Evolutionary conservation across 2,797 vertebrate species (phyloP), one percentile per base, ranked within the genome.

Genomic region (Astyanax mexicanus): DNA sequence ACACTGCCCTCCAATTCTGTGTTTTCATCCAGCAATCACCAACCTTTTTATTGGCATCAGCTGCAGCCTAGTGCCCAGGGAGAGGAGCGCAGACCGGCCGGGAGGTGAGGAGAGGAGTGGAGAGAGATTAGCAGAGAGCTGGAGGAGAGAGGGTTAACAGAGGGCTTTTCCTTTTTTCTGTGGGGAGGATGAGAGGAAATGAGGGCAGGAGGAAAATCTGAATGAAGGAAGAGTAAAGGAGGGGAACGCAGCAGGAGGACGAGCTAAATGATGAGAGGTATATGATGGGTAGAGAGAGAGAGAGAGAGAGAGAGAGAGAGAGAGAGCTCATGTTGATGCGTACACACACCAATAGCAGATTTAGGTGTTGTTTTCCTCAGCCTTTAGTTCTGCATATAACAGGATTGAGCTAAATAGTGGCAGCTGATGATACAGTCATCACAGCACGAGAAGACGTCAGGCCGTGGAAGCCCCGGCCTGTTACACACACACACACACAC

Each of bases 21-120:
- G 81, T 86, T 90, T 92, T 88, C 87, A 92, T 92, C 92, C 89
- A 93, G 91, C 88, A 85, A 88, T 88, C 83, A 82, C 83, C 80
- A 89, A 71, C 74, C 88, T 88, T 93, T 84, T 89, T 90, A 85
- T 82, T 92, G 92, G 89, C 84, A 75, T 88, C 87, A 89, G 79
- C 85, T 87, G 76, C 84, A 85, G 83, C 84, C 81, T 72, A 87
- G 80, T 82, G 72, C 75, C 85, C 87, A 64, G 81, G 75, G 52
- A 88, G 64, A 77, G 74, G 84, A 85, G 76, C 55, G 85, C 69
- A 77, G 21, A 72, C 85, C 47, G 12, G 17, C 3, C 37, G 6
- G 38, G 12, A 38, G 35, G 9, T 55, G 6, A 57, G n/a, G 27
- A 3, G 40, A 45, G 12, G 10, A 45, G 13, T 15, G 51, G 40